A percentile compares a stretch with the other conserved stretches of the same genome.
These are phyloP conservation scores for Pandion haliaetus DNA, from an alignment of 2,113 vertebrate species.

Conservation along the genomic window DNA sequence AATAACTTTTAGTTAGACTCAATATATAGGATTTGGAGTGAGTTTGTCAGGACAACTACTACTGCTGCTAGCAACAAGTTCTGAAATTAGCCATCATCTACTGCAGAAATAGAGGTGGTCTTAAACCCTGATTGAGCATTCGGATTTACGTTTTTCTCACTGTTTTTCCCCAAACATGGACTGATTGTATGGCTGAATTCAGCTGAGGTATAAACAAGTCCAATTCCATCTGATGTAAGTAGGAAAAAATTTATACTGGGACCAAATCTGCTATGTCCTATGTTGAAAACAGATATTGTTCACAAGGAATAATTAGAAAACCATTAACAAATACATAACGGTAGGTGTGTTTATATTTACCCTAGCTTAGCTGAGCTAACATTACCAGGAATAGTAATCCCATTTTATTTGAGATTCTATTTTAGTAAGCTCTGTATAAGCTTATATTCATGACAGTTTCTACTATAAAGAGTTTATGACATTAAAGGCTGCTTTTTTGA, in stretches of 20 bases:
- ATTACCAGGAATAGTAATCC: neutral
- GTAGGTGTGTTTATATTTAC: conserved; percentile 9
- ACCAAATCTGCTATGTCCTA: neutral
- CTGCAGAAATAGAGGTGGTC: neutral
- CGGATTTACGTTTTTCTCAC: neutral
- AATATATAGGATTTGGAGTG: neutral
- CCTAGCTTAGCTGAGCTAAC: neutral
- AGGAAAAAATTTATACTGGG: neutral
- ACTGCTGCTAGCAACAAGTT: neutral
- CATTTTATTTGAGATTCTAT: conserved; percentile 16
- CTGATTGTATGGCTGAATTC: neutral
- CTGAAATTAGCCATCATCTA: neutral
- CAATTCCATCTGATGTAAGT: neutral
- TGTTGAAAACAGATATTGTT: neutral
- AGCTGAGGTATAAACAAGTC: neutral
- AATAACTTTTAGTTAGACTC: neutral
- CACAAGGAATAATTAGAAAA: conserved; percentile 23
- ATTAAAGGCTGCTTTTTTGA: neutral
- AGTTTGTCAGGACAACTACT: neutral
- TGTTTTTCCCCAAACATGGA: neutral
- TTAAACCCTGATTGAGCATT: neutral
- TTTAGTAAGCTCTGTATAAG: neutral
- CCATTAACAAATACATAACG: neutral
- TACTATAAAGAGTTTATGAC: neutral
- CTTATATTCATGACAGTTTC: neutral